Percentiles rank a stretch among this genome's conserved stretches.
Evolutionary conservation across 2,113 vertebrate genomes (phyloP).

Genomic region (Drymodes brunneopygia): DNA sequence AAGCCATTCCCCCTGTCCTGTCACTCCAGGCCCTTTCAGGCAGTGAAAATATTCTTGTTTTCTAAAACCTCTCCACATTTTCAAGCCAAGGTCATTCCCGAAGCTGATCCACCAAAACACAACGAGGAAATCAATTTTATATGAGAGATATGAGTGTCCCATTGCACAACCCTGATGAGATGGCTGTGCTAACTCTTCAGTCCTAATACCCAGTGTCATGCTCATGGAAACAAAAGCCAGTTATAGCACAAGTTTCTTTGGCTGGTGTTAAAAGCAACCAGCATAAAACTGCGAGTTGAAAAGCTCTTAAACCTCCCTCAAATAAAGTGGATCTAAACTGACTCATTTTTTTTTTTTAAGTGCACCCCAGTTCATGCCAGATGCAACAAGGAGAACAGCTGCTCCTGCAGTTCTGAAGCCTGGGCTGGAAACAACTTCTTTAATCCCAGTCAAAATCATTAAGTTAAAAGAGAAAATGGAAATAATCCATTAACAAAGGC

Average conservation of each 20-base stretch:
- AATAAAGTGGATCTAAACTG: neutral
- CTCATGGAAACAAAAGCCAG: neutral
- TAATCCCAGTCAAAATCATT: neutral
- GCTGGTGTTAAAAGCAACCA: neutral
- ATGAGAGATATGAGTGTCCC: neutral
- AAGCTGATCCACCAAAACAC: neutral
- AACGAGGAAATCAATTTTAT: neutral
- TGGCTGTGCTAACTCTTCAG: neutral
- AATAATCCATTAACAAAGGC: neutral
- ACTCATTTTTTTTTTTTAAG: neutral
- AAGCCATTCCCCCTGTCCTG: neutral
- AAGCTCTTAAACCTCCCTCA: neutral
- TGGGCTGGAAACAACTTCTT: neutral
- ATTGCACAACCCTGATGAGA: neutral
- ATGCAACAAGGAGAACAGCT: neutral
- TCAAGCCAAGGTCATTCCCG: neutral
- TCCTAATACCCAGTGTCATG: neutral
- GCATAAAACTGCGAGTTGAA: neutral
- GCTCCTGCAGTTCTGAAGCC: neutral
- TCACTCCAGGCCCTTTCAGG: neutral
- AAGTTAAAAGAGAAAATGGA: slow-evolving; percentile 7
- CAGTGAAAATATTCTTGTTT: neutral
- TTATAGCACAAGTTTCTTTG: neutral
- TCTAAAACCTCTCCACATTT: neutral
- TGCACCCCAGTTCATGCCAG: neutral